phyloP scores from a whole-genome alignment of 2,113 vertebrate species.

The Catharus minimus region DNA sequence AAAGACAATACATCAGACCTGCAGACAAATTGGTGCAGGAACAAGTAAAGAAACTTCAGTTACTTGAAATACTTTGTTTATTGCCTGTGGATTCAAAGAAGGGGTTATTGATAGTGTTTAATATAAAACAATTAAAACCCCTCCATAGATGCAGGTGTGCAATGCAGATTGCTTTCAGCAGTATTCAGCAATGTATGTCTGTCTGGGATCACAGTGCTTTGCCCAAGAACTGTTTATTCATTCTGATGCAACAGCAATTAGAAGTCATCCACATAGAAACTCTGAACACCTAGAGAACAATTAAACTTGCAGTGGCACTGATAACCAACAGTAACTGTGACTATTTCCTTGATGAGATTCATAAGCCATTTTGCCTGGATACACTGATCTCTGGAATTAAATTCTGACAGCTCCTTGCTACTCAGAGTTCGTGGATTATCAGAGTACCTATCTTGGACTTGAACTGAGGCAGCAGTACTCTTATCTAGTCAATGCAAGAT shows the following conservation, averaged over 20 bases:
- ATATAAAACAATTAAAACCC: neutral
- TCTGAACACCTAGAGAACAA: neutral
- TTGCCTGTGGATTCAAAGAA: neutral
- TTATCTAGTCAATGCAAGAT: neutral
- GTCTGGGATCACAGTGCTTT: slow-evolving; percentile 4
- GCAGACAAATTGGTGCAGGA: neutral
- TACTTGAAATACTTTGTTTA: neutral
- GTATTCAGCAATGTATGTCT: neutral
- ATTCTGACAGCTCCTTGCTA: neutral
- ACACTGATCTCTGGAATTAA: neutral
- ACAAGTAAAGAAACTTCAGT: neutral
- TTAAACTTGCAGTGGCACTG: slow-evolving; percentile 22
- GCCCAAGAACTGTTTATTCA: slow-evolving; percentile 13
- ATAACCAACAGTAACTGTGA: neutral
- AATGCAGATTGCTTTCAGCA: neutral
- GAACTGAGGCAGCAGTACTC: neutral
- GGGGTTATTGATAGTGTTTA: neutral
- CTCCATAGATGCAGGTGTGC: neutral
- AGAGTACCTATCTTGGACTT: neutral
- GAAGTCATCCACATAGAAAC: neutral
- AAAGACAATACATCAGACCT: neutral
- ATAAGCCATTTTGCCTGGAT: neutral
- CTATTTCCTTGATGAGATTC: slow-evolving; percentile 29
- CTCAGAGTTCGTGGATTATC: neutral
- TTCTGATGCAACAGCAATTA: slow-evolving; percentile 44